phyloP scores from a whole-genome alignment of 2,888 invertebrate species.

The Nemoura dubitans region DNA sequence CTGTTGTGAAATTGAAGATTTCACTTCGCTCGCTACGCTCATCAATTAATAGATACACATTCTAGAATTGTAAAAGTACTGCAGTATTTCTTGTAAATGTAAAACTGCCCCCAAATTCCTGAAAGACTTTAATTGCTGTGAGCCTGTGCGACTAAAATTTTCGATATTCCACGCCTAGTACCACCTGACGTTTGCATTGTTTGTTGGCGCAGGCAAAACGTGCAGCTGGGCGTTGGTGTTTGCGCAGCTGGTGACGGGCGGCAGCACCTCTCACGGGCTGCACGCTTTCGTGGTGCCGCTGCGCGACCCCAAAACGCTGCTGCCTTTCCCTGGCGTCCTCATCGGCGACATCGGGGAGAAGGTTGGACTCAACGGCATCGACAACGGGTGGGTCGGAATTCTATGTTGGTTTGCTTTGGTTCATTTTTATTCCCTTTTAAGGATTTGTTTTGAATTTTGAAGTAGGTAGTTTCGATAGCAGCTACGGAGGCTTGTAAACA shows the following conservation, averaged over 20 bases:
- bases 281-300: conserved; percentile 91
- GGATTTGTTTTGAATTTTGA: background rate
- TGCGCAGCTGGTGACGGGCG: conserved; percentile 87
- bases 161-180: no score
- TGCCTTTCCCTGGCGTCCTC: conserved; percentile 82
- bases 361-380: conserved; percentile 88
- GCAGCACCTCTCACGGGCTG: conserved; percentile 79
- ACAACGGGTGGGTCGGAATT: conserved; percentile 85
- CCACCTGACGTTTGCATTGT: background rate
- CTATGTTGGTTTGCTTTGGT: no score
- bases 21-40: no score
- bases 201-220: conserved; percentile 69
- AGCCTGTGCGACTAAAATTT: no score
- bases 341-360: conserved; percentile 95
- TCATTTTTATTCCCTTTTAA: no score
- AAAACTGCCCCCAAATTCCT: no score
- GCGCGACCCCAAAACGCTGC: conserved; percentile 77
- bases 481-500: no score
- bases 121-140: no score
- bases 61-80: no score
- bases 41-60: no score
- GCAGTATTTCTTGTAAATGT: no score
- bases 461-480: background rate
- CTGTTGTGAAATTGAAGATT: no score
- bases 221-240: conserved; percentile 88